phyloP scores from a whole-genome alignment of 2,797 vertebrate species.

The Tauraco hartlaubi region DNA sequence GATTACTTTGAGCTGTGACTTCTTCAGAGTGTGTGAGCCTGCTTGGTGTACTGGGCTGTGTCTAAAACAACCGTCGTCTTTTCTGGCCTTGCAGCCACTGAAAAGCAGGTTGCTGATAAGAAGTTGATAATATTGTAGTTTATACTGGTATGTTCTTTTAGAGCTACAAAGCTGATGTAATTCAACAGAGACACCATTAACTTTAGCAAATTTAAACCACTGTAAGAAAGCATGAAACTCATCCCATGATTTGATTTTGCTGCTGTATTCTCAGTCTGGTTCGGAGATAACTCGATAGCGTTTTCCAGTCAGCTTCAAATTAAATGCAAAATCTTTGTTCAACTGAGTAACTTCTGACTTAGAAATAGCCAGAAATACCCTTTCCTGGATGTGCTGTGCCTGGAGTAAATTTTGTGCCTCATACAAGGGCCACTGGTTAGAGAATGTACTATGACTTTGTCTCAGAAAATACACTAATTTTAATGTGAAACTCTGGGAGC shows the following conservation, averaged over 20 bases:
- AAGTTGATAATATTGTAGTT: constrained; percentile 26
- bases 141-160: constrained; percentile 19
- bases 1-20: not conserved
- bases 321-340: constrained; percentile 56
- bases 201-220: constrained; percentile 45
- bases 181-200: constrained; percentile 49
- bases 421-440: not conserved
- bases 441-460: not conserved
- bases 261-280: constrained; percentile 53
- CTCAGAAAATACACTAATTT: not conserved
- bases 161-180: constrained; percentile 42
- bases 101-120: constrained; percentile 28
- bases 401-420: not conserved
- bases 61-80: not conserved
- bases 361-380: constrained; percentile 4
- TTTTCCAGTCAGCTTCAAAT: constrained; percentile 60
- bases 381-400: not conserved
- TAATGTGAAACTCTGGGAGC: not conserved
- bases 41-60: not conserved
- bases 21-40: not conserved
- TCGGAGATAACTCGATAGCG: constrained; percentile 47
- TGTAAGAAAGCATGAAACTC: constrained; percentile 46
- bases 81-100: not conserved
- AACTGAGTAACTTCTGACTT: constrained; percentile 18
- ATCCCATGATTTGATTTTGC: constrained; percentile 58